Conservation (phyloP, 1,140 invertebrate species). For the Papilio polytes region DNA sequence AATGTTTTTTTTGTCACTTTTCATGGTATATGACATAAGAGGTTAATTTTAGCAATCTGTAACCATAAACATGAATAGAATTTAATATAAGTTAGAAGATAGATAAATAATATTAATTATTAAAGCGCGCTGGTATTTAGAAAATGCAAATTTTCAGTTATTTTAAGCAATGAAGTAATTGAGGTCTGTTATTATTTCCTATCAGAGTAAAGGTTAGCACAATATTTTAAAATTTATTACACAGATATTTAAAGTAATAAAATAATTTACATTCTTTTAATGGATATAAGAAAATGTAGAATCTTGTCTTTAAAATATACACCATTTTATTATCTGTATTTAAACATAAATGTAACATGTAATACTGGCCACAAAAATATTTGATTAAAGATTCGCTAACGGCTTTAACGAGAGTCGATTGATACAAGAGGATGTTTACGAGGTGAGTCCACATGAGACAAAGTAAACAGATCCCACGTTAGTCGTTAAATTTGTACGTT, state of each 20-base stretch:
- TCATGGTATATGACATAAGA: too few species aligned
- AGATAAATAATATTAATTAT: not conserved
- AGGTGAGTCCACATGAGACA: slow-evolving; percentile 3
- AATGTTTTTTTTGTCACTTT: too few species aligned
- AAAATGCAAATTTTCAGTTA: not conserved
- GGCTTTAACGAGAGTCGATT: slow-evolving; percentile 20
- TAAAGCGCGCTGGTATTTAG: not conserved
- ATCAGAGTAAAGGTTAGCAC: not conserved
- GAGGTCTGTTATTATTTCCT: not conserved
- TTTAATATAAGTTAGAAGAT: too few species aligned
- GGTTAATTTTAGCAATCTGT: too few species aligned
- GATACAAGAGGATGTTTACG: slow-evolving; percentile 34
- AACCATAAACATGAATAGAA: too few species aligned
- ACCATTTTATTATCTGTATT: not conserved
- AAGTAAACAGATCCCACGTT: not conserved
- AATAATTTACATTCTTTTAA: not conserved
- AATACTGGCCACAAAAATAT: not conserved
- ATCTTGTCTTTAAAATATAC: not conserved
- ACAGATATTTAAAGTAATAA: not conserved
- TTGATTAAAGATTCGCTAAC: slow-evolving; percentile 25
- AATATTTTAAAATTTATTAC: not conserved
- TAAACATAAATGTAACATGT: not conserved
- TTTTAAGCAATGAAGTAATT: not conserved
- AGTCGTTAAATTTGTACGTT: not conserved
- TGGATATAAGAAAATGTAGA: not conserved